A percentile compares a stretch with the other conserved stretches of the same genome.
Evolutionary conservation across 2,113 vertebrate genomes (phyloP).

Genomic region (Desmodus rotundus): DNA sequence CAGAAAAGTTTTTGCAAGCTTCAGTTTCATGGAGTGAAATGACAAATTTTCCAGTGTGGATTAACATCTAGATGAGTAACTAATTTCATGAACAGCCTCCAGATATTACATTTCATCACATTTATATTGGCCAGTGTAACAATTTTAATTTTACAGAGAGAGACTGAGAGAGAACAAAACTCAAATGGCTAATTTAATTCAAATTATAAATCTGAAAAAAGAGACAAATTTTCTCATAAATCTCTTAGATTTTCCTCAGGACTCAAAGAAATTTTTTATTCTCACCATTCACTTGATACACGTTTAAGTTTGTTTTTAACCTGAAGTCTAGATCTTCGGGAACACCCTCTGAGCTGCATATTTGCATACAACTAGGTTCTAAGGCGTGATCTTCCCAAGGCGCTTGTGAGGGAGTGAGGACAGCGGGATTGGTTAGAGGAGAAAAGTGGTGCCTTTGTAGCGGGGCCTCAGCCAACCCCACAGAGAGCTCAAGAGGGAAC

Average conservation of each 20-base stretch:
- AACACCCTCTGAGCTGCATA: not conserved
- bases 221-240: not conserved
- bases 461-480: not conserved
- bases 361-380: not conserved
- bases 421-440: not conserved
- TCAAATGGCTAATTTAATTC: not conserved
- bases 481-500: not conserved
- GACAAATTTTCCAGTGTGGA: not conserved
- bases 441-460: not conserved
- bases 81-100: not conserved
- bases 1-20: not conserved
- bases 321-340: not conserved
- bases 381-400: not conserved
- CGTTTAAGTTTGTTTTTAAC: not conserved
- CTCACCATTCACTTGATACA: not conserved
- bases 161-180: not conserved
- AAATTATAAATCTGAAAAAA: not conserved
- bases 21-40: not conserved
- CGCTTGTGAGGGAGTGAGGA: not conserved
- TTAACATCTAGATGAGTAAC: not conserved
- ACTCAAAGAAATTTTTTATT: not conserved
- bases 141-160: not conserved
- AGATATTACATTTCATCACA: not conserved
- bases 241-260: not conserved
- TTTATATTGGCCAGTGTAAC: not conserved